phyloP scores from a whole-genome alignment of 2,888 invertebrate genomes.

The Leucophenga maculata region DNA sequence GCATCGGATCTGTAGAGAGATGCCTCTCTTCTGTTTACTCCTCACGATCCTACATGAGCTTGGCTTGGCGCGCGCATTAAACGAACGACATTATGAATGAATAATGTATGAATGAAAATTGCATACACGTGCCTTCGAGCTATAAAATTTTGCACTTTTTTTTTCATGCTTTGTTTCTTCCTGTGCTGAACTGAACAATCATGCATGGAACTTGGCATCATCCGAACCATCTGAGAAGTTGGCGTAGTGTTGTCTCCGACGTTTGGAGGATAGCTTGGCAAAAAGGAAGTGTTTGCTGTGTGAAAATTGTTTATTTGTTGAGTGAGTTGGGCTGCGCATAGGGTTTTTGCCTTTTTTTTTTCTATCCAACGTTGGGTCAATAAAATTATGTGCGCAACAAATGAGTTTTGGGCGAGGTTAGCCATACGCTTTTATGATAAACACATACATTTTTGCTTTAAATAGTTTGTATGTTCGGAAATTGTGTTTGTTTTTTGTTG shows the following conservation, averaged over 20 bases:
- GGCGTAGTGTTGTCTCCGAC: neutral
- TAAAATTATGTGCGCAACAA: slow-evolving; percentile 21
- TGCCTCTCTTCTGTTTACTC: neutral
- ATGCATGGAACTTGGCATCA: too few species aligned
- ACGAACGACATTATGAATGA: slow-evolving; percentile 60
- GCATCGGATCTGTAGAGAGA: neutral
- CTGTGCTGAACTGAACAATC: too few species aligned
- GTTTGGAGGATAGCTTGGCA: neutral
- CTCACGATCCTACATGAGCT: neutral
- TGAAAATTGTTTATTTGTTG: slow-evolving; percentile 22
- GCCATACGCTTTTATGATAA: slow-evolving; percentile 7
- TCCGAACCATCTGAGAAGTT: neutral
- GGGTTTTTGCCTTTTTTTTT: neutral
- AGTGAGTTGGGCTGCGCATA: neutral
- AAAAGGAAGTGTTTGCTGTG: slow-evolving; percentile 21
- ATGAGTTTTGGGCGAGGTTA: slow-evolving; percentile 27
- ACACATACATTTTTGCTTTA: too few species aligned
- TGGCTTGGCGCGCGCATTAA: neutral
- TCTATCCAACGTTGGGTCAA: neutral
- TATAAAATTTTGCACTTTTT: slow-evolving; percentile 60
- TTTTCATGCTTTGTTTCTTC: neutral
- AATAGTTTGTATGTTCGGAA: too few species aligned
- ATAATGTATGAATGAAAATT: slow-evolving; percentile 69
- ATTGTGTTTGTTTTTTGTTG: too few species aligned
- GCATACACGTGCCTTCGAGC: slow-evolving; percentile 67